Evolutionary conservation across 2,113 vertebrate genomes (phyloP), one percentile per base, ranked within the genome.

Genomic region (Anhinga anhinga): DNA sequence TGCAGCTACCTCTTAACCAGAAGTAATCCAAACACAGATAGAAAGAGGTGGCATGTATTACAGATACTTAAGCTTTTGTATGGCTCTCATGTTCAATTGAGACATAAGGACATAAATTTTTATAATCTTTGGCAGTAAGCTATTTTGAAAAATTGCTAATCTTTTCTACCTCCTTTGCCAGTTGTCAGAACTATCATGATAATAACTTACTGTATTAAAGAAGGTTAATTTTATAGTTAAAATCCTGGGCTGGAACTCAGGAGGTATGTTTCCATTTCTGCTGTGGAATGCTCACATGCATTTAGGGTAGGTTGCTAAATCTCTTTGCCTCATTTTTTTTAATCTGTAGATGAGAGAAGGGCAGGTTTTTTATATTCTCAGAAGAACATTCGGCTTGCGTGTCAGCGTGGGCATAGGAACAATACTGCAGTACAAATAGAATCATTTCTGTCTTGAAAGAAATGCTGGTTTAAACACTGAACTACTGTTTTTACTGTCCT

Each of bases 41-140:
- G 72, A 69, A 91, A 71, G 69, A 82, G 83, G 86, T 91, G 50
- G 36, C 81, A 63, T 32, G 38, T 19, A 40, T 78, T 95, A 50
- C 49, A 78, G 80, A 82, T 74, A 70, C 16, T 90, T 90, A 55
- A 0, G 3, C 56, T 94, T 95, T 95, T 85, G 53, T 91, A n/a
- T 82, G 77, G 76, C 38, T 70, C 58, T 88, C 70, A 89, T 95
- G 61, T 87, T 94, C 62, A 76, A 5, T 15, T 87, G 81, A 94
- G 86, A 93, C 93, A 92, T 91, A 93, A 96, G 89, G 88, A 93
- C 63, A 91, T 95, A 93, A 29, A 84, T 94, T 97, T 96, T 97
- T 72, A 95, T 95, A 94, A 93, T 96, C 90, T 70, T 94, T 96
- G 90, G 79, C 90, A 95, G 71, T 94, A 92, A 96, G 82, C 55